A percentile compares a stretch with the other conserved stretches of the same genome.
These are phyloP conservation scores for Archivesica marissinica DNA, from an alignment of 1,140 invertebrate species.

Conservation along the genomic window DNA sequence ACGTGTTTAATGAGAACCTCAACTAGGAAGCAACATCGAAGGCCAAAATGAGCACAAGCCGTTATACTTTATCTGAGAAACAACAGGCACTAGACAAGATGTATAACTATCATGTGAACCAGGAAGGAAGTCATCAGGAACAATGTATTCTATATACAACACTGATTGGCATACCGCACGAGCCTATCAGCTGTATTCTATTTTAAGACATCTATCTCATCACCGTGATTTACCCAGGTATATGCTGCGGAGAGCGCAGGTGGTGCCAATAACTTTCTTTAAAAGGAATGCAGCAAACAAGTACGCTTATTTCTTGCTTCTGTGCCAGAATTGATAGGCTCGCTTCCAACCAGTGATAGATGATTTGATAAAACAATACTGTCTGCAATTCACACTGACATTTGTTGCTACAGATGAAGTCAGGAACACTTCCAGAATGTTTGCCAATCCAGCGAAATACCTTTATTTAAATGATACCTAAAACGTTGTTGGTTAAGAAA, in stretches of 20 bases:
- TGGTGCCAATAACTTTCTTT: constrained; percentile 8
- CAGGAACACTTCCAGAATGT: background rate
- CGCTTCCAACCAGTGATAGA: constrained; percentile 30
- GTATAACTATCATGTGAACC: constrained; percentile 5
- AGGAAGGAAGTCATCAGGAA: background rate
- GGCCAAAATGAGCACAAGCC: constrained; percentile 13
- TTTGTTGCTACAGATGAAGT: constrained; percentile 1
- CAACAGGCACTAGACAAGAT: constrained; percentile 6
- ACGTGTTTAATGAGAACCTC: constrained; percentile 22
- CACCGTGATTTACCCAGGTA: constrained; percentile 17
- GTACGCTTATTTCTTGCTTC: background rate
- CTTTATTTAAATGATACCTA: no score
- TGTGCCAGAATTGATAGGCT: constrained; percentile 25
- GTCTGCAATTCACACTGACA: constrained; percentile 14
- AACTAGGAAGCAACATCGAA: background rate
- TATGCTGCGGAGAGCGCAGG: constrained; percentile 14
- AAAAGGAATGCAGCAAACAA: constrained; percentile 32
- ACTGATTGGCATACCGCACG: constrained; percentile 2
- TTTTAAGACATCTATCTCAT: background rate
- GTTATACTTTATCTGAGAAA: constrained; percentile 29
- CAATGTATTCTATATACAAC: background rate
- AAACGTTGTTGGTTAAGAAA: no score
- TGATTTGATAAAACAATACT: constrained; percentile 22
- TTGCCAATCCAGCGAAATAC: background rate
- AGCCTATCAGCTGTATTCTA: constrained; percentile 23